Percentiles rank a stretch among this genome's conserved stretches.
Evolutionary conservation across 2,888 invertebrate genomes (phyloP).

Genomic region (Ophion slaviceki): DNA sequence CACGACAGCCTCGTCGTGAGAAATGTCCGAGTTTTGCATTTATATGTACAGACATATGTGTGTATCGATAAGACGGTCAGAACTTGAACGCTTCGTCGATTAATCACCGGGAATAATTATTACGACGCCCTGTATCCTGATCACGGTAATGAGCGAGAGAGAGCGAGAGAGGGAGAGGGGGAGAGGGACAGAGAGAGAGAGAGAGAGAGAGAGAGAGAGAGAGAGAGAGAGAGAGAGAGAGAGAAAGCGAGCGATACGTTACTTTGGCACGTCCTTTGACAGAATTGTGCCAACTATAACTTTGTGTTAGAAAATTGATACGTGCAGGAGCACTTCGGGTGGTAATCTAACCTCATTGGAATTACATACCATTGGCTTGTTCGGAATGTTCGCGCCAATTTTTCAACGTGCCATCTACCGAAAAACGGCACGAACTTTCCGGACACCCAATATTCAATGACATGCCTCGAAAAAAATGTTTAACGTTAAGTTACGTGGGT

Average conservation of each 20-base stretch:
- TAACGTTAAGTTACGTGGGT: too few species aligned
- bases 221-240: not conserved
- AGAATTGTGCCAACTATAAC: not conserved
- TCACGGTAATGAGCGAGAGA: not conserved
- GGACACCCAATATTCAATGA: too few species aligned
- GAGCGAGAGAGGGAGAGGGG: not conserved
- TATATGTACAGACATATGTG: not conserved
- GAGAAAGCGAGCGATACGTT: not conserved
- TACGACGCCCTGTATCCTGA: slow-evolving; percentile 1
- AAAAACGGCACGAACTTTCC: too few species aligned
- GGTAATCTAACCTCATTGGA: not conserved
- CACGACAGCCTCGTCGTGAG: slow-evolving; percentile 12
- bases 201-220: not conserved
- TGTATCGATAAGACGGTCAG: slow-evolving; percentile 13
- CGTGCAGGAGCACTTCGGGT: not conserved
- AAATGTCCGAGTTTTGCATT: slow-evolving; percentile 6
- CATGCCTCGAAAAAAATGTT: too few species aligned
- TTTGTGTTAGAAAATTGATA: not conserved
- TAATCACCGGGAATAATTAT: slow-evolving; percentile 39
- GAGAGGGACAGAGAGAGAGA: not conserved
- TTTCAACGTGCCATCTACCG: too few species aligned
- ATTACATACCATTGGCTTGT: not conserved
- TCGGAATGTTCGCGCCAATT: too few species aligned
- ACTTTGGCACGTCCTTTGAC: not conserved
- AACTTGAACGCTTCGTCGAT: slow-evolving; percentile 31